Conservation (phyloP, 2,113 vertebrate species). For the Actenoides lindsayi region DNA sequence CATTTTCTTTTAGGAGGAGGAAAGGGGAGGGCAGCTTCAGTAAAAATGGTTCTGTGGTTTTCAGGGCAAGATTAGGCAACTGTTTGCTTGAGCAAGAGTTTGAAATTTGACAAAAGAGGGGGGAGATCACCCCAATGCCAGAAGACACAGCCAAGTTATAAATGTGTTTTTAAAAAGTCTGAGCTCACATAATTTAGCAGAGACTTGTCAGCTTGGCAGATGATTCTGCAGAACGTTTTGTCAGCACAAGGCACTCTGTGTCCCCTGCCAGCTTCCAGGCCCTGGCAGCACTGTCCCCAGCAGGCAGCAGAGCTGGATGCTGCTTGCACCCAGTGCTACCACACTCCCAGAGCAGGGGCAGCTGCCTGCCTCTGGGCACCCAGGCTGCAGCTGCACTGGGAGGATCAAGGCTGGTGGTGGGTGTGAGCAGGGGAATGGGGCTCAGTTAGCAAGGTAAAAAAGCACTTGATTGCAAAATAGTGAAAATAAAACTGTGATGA, state of each 20-base stretch:
- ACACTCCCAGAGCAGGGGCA: not conserved
- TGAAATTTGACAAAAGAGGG: constrained; percentile 16
- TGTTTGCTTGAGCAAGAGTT: constrained; percentile 40
- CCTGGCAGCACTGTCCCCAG: not conserved
- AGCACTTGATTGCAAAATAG: not conserved
- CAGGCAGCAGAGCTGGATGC: not conserved
- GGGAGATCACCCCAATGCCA: not conserved
- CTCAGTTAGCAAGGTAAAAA: not conserved
- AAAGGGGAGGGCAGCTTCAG: constrained; percentile 29
- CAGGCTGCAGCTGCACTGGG: not conserved
- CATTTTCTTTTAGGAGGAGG: constrained; percentile 32
- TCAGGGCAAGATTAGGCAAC: constrained; percentile 58
- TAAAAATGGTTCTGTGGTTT: constrained; percentile 49
- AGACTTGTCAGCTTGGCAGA: not conserved
- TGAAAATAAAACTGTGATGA: not conserved
- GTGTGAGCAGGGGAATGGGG: not conserved
- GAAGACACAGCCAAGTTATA: not conserved
- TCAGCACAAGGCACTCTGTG: not conserved
- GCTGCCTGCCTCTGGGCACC: not conserved
- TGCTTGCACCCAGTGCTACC: not conserved
- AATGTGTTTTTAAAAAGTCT: constrained; percentile 18
- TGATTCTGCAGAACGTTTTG: not conserved
- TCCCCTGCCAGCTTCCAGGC: not conserved
- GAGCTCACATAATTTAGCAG: not conserved
- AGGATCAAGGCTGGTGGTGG: not conserved